These are phyloP conservation scores for Helogale parvula DNA, from an alignment of 2,113 vertebrate species.

Conservation along the genomic window DNA sequence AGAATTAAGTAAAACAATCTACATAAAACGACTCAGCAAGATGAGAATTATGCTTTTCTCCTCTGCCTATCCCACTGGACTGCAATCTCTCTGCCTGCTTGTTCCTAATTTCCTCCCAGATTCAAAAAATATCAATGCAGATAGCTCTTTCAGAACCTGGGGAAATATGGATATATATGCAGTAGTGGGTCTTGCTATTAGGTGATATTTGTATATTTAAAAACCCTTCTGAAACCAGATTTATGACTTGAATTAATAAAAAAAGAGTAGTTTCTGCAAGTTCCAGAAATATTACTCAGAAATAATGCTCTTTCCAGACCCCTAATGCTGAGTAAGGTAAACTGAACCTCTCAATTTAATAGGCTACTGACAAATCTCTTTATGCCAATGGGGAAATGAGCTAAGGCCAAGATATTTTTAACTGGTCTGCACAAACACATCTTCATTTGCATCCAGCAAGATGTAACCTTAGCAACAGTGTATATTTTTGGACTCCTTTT, in stretches of 20 bases:
- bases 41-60: background rate
- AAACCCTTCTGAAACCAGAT: background rate
- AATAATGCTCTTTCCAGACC: constrained; percentile 60
- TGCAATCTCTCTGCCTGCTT: background rate
- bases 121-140: constrained; percentile 14
- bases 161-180: background rate
- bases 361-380: constrained; percentile 64
- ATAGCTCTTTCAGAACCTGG: background rate
- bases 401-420: constrained; percentile 84
- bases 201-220: constrained; percentile 20
- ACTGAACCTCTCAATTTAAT: constrained; percentile 37
- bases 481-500: constrained; percentile 88
- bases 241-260: constrained; percentile 35
- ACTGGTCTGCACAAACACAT: constrained; percentile 82
- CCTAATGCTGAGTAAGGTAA: constrained; percentile 62
- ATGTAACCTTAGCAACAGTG: constrained; percentile 89
- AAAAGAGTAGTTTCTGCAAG: background rate
- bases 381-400: constrained; percentile 77
- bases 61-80: background rate
- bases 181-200: background rate
- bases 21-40: background rate
- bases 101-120: background rate
- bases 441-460: constrained; percentile 86
- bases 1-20: constrained; percentile 9
- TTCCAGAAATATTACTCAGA: constrained; percentile 63